These are phyloP conservation scores for Carassius carassius DNA, from an alignment of 2,113 vertebrate genomes.

Conservation along the genomic window DNA sequence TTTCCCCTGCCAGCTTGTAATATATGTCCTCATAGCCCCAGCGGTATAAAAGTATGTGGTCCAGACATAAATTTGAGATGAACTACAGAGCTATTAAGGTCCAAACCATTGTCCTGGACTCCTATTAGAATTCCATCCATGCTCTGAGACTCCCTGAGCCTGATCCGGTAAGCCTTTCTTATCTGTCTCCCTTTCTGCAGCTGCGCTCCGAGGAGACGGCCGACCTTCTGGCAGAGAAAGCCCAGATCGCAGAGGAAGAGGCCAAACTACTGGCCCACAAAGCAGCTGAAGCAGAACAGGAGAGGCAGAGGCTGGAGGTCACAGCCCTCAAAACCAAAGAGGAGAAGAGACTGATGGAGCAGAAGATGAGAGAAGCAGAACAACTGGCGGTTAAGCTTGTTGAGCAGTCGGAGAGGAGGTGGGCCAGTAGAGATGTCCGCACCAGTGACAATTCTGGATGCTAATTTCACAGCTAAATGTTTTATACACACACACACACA, in stretches of 20 bases:
- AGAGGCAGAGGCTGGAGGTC: slow-evolving; percentile 86
- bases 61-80: not conserved
- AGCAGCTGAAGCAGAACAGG: slow-evolving; percentile 89
- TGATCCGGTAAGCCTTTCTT: slow-evolving; percentile 13
- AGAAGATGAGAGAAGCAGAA: slow-evolving; percentile 93
- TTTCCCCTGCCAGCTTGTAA: not conserved
- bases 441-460: not conserved
- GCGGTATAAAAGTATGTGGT: not conserved
- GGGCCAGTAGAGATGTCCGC: not conserved
- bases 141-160: slow-evolving; percentile 24
- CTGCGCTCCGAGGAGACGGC: slow-evolving; percentile 88
- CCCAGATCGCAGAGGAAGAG: slow-evolving; percentile 91
- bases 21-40: slow-evolving; percentile 2
- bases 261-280: slow-evolving; percentile 91
- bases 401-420: slow-evolving; percentile 91
- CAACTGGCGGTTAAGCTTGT: slow-evolving; percentile 87
- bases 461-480: not conserved
- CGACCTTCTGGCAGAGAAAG: slow-evolving; percentile 90
- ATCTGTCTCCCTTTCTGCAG: slow-evolving; percentile 62
- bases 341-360: slow-evolving; percentile 90
- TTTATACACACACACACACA: no score
- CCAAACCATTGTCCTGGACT: slow-evolving; percentile 8
- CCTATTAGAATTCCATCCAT: slow-evolving; percentile 28
- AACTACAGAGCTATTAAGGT: not conserved
- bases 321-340: slow-evolving; percentile 89